Base-by-base conservation (phyloP, 1,140 invertebrate genomes). In the Asbolus verrucosus region DNA sequence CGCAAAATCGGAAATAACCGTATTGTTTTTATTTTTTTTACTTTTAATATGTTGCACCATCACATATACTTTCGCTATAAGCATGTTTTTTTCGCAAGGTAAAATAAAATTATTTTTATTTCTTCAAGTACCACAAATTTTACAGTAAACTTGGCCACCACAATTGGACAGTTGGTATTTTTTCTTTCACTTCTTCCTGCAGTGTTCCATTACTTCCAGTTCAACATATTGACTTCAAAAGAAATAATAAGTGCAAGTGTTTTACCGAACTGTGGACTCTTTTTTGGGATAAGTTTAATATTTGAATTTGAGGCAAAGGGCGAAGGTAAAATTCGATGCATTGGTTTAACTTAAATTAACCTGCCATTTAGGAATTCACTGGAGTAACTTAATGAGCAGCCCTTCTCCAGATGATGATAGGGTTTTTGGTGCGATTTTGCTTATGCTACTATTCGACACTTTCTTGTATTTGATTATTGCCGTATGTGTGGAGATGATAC, bases 401-500 rank as follows among this genome's bases (percentile, higher is more conserved):
- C 84, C 91, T 0, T 85, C 90, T 0, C 86, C 88, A 19, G 9
- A 21, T 1, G 90, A 92, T 76, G 91, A 94, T 78, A 86, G 93
- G 33, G 87, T 85, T 43, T 82, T 94, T 65, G 85, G 86, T 0
- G 82, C 87, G 63, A 82, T 91, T 1, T 84, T 89, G 5, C 65
- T 89, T 0, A 88, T 92, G 83, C 77, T 93, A 69, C 74, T 90
- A 3, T 62, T 89, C 0, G 89, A 91, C 65, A 81, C 85, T 0
- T 63, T 89, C 6, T 62, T 92, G 0, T 92, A 90, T 75, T 82
- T 90, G 73, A 38, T 87, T 8, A 81, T 92, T 1, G 87, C 90
- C 0, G 83, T 91, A 73, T 93, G 93, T 75, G 81, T 92, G 9
- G 90, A 92, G 75, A 87, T 88, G 76, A 85, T 93, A 11, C 84